Evolutionary conservation across 2,888 invertebrate genomes (phyloP).

Genomic region (Hermaeophaga mercurialis): DNA sequence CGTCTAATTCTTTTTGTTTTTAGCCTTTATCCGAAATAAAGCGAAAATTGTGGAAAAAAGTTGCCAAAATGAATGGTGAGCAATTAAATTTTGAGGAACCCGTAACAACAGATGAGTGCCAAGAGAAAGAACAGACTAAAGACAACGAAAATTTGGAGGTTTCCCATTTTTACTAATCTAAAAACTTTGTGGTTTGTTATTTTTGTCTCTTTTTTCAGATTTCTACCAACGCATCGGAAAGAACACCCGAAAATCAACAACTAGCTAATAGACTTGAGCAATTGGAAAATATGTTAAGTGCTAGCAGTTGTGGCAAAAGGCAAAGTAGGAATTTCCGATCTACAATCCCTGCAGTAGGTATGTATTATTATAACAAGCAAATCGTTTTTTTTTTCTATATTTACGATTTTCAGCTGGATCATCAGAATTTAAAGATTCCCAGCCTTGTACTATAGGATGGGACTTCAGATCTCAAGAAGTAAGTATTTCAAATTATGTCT

Average conservation of each 20-base stretch:
- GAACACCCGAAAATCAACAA: constrained; percentile 32
- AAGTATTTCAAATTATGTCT: no score
- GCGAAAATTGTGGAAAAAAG: constrained; percentile 57
- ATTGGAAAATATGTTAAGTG: constrained; percentile 60
- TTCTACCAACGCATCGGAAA: constrained; percentile 2
- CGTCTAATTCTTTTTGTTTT: background rate
- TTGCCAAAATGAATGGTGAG: constrained; percentile 35
- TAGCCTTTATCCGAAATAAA: constrained; percentile 65
- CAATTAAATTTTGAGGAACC: constrained; percentile 22
- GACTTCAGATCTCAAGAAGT: constrained; percentile 61
- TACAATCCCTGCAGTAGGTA: constrained; percentile 48
- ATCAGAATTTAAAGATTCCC: constrained; percentile 55
- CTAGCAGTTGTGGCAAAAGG: constrained; percentile 48
- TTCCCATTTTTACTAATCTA: background rate
- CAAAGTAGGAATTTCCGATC: constrained; percentile 50
- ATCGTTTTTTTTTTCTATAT: background rate
- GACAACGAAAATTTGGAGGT: background rate
- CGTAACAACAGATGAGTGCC: background rate
- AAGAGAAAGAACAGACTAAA: background rate
- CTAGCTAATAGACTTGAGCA: constrained; percentile 61
- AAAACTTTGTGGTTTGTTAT: no score
- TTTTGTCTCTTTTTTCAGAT: background rate
- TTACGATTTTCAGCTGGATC: constrained; percentile 26
- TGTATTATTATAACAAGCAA: background rate
- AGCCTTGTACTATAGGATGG: constrained; percentile 75